Percentiles rank a stretch among this genome's conserved stretches.
These are phyloP conservation scores for Danionella dracula DNA, from an alignment of 2,797 vertebrate genomes.

Conservation along the genomic window DNA sequence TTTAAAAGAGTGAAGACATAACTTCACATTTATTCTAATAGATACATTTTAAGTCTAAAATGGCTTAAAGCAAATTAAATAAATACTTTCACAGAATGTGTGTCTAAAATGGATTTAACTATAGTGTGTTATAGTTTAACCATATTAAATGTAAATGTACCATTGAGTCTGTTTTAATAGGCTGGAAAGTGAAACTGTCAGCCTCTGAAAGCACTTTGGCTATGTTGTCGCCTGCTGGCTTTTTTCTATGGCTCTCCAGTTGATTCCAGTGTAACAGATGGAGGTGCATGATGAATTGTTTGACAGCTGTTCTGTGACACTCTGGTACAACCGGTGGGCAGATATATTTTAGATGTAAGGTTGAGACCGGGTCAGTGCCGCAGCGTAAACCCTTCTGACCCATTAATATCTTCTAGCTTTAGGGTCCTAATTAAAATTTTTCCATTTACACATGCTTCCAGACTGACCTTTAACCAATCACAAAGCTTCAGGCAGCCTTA, in stretches of 20 bases:
- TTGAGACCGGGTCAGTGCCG: not conserved
- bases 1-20: too few relatives aligned
- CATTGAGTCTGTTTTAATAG: not conserved
- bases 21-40: too few relatives aligned
- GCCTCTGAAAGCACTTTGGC: conserved; percentile 1
- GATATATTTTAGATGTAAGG: conserved; percentile 21
- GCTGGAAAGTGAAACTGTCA: not conserved
- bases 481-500: not conserved
- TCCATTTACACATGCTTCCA: not conserved
- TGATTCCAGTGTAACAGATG: conserved; percentile 12
- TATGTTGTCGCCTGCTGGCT: conserved; percentile 9
- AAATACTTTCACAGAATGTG: too few relatives aligned
- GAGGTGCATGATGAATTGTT: conserved; percentile 1
- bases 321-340: not conserved
- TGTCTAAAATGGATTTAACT: too few relatives aligned
- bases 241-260: conserved; percentile 8
- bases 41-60: too few relatives aligned
- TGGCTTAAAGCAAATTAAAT: too few relatives aligned
- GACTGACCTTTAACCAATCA: conserved; percentile 27
- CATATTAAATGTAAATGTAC: not conserved
- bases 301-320: conserved; percentile 7
- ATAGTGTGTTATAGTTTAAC: not conserved
- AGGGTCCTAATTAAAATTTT: conserved; percentile 23
- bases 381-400: not conserved
- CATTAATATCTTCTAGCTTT: conserved; percentile 9